Base-by-base conservation (phyloP, 1,140 invertebrate genomes). In the Musca vetustissima region DNA sequence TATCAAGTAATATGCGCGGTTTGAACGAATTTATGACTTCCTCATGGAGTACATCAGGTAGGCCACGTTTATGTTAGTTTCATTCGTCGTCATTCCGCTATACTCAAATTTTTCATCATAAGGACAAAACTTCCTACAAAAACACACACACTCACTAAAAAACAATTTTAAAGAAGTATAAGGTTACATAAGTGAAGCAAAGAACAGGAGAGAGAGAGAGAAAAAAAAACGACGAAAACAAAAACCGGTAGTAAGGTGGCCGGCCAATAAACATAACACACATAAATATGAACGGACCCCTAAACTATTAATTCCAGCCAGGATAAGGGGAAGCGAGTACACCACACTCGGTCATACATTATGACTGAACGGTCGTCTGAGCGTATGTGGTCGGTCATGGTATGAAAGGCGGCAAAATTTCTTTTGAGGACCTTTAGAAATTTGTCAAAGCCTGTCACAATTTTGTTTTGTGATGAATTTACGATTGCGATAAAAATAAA, bases 391-490 rank as follows among this genome's bases (percentile, higher is more conserved):
- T n/a, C 15, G 48, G 49, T 7, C 17, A 52, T 19, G 21, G 21
- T 9, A 43, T 61, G 57, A 61, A 61, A 24, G 64, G 66, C 28
- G 69, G 25, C 69, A 48, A 57, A 13, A 49, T 66, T 70, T 70
- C 57, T 32, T 70, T 70, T 70, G 64, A 70, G 50, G 28, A 57
- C 49, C 52, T 69, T 43, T 53, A 55, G 36, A 70, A 70, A 70
- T 70, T 70, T 70, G 69, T 70, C 69, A 70, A 70, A 70, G 69
- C 17, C 64, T 70, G 69, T 70, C 69, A 70, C 61, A 70, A 69
- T 28, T 70, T 65, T 43, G 36, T 7, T 24, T 13, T 25, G 32
- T 70, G 64, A 70, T 66, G 52, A 61, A 70, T 70, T 66, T 70
- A 70, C 52, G 69, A 66, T 66, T 25, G 28, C 57, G 28, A 61